Evolutionary conservation across 2,113 vertebrate species (phyloP).

Genomic region (Hippocampus comes): DNA sequence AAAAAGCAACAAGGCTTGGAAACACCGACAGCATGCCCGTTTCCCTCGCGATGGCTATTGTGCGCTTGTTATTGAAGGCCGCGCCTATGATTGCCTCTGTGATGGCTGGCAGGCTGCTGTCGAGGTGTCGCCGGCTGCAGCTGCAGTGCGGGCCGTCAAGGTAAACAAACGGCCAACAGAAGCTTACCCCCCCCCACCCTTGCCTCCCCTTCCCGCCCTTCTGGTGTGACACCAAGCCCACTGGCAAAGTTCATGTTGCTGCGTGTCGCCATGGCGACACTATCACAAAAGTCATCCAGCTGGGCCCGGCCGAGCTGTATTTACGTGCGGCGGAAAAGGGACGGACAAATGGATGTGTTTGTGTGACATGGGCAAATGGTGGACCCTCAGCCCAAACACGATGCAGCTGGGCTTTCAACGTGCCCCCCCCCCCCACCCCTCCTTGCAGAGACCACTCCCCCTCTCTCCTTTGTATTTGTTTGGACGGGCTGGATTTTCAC

Average conservation of each 20-base stretch:
- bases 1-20: slow-evolving; percentile 34
- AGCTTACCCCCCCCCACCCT: slow-evolving; percentile 1
- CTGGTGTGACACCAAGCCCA: slow-evolving; percentile 52
- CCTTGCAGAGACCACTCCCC: slow-evolving; percentile 32
- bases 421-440: neutral
- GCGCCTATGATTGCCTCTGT: slow-evolving; percentile 19
- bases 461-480: slow-evolving; percentile 55
- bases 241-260: slow-evolving; percentile 59
- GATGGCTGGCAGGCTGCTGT: slow-evolving; percentile 22
- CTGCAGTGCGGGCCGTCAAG: slow-evolving; percentile 40
- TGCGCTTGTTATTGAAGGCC: neutral
- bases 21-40: slow-evolving; percentile 17
- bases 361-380: slow-evolving; percentile 25
- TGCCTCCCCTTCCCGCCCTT: slow-evolving; percentile 17
- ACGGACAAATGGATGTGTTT: slow-evolving; percentile 1
- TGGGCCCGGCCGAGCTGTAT: slow-evolving; percentile 30
- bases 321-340: neutral
- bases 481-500: slow-evolving; percentile 53
- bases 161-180: slow-evolving; percentile 57
- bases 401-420: slow-evolving; percentile 68
- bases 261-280: slow-evolving; percentile 62
- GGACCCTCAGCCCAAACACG: slow-evolving; percentile 56
- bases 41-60: slow-evolving; percentile 1
- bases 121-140: slow-evolving; percentile 35
- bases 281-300: slow-evolving; percentile 72